phyloP scores from a whole-genome alignment of 1,140 invertebrate genomes.

The Bombus waltoni region DNA sequence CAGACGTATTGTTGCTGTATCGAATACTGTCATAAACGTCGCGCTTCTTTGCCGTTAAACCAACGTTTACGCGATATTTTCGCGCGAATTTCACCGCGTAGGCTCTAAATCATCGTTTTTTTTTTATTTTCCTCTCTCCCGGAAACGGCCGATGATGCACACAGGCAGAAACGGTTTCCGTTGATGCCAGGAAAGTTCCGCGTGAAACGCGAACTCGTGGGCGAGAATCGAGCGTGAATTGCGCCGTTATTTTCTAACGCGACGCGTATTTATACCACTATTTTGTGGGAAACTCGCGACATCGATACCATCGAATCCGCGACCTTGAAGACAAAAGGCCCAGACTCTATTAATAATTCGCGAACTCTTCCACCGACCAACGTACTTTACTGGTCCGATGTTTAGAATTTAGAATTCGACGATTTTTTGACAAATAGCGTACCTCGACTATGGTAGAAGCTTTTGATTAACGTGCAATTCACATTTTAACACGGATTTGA shows the following conservation, averaged over 20 bases:
- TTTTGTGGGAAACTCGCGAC: constrained; percentile 54
- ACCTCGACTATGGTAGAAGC: too few relatives aligned
- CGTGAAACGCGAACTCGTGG: constrained; percentile 27
- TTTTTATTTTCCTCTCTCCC: not conserved
- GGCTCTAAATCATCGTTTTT: not conserved
- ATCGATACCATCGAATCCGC: constrained; percentile 47
- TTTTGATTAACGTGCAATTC: too few relatives aligned
- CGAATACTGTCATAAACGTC: not conserved
- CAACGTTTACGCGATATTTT: not conserved
- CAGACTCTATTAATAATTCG: constrained; percentile 72
- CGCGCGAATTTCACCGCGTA: not conserved
- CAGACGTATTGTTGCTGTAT: not conserved
- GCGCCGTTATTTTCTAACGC: constrained; percentile 54
- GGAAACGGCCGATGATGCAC: not conserved
- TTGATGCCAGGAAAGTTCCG: constrained; percentile 13
- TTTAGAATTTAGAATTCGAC: too few relatives aligned
- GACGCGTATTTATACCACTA: constrained; percentile 66
- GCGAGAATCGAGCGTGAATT: constrained; percentile 35
- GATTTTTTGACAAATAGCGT: too few relatives aligned
- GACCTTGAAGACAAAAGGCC: constrained; percentile 68
- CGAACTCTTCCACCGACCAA: constrained; percentile 51
- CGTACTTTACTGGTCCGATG: not conserved
- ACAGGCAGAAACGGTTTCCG: not conserved
- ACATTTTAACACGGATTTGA: too few relatives aligned
- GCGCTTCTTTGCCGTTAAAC: not conserved